These are phyloP conservation scores for Drosophila sp. DNA, from an alignment of 1,140 invertebrate species.

Conservation along the genomic window DNA sequence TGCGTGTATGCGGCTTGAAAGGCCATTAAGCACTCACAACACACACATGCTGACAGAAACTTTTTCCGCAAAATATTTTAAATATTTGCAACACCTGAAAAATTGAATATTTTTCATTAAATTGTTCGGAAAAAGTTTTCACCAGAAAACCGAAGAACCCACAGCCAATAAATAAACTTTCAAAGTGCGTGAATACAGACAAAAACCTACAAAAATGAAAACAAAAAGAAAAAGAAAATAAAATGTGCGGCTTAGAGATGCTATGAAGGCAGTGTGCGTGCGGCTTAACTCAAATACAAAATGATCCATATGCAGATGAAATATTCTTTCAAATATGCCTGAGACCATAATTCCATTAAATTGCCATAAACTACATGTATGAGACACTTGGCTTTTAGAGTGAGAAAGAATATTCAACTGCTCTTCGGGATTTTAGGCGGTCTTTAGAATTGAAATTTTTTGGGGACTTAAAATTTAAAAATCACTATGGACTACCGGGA, in stretches of 20 bases:
- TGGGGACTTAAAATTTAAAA: no score
- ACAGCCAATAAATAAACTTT: conserved; percentile 78
- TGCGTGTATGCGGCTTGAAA: neutral
- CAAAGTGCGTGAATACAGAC: conserved; percentile 60
- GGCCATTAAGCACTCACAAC: conserved; percentile 2
- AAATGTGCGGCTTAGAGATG: conserved; percentile 18
- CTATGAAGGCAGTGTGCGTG: neutral
- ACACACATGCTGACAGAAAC: conserved; percentile 29
- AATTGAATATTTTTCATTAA: conserved; percentile 81
- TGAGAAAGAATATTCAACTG: neutral
- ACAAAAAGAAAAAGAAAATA: conserved; percentile 5
- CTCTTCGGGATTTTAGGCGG: neutral
- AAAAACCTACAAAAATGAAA: neutral
- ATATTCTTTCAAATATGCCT: conserved; percentile 1
- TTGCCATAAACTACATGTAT: neutral
- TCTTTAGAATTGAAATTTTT: no score
- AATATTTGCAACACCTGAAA: conserved; percentile 78
- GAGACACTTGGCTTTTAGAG: neutral
- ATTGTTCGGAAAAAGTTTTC: conserved; percentile 65
- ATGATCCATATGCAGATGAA: conserved; percentile 6
- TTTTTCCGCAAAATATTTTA: conserved; percentile 56
- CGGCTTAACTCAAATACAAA: conserved; percentile 1
- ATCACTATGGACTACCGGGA: no score
- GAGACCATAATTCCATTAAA: conserved; percentile 6
- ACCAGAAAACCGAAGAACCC: conserved; percentile 16